Conservation (phyloP, 2,797 vertebrate genomes). For the Harpagifer antarcticus region DNA sequence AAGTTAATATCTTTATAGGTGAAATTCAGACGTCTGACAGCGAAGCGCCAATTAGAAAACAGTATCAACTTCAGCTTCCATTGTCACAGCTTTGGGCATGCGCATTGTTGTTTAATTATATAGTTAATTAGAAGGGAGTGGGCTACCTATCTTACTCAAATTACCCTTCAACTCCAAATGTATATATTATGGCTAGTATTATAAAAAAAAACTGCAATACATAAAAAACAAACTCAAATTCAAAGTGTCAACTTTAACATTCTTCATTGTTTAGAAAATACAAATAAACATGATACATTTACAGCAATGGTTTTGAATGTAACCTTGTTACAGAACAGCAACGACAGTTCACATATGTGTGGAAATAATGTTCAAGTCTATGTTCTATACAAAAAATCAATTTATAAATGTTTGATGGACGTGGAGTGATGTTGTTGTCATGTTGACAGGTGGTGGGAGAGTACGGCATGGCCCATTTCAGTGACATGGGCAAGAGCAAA, state of each 20-base stretch:
- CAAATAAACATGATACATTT: background rate
- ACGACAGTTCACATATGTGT: background rate
- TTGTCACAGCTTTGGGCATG: background rate
- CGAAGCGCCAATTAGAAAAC: too few relatives aligned
- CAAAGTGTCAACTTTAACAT: background rate
- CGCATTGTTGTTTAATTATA: background rate
- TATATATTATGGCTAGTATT: background rate
- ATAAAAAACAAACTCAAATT: background rate
- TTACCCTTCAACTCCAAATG: background rate
- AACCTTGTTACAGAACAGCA: background rate
- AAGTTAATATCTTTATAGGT: background rate
- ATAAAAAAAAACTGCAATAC: background rate
- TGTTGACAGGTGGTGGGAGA: slow-evolving; percentile 88
- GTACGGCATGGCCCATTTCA: slow-evolving; percentile 94
- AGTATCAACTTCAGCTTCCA: background rate
- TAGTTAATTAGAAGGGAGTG: background rate
- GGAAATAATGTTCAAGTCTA: background rate
- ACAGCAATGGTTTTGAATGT: background rate
- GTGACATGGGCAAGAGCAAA: slow-evolving; percentile 84
- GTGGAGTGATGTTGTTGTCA: background rate
- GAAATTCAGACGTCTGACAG: background rate
- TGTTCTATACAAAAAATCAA: background rate
- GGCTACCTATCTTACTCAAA: background rate
- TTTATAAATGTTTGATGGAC: background rate
- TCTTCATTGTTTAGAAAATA: background rate